Conservation (phyloP, 2,888 invertebrate genomes). For the Pyrgus malvae region DNA sequence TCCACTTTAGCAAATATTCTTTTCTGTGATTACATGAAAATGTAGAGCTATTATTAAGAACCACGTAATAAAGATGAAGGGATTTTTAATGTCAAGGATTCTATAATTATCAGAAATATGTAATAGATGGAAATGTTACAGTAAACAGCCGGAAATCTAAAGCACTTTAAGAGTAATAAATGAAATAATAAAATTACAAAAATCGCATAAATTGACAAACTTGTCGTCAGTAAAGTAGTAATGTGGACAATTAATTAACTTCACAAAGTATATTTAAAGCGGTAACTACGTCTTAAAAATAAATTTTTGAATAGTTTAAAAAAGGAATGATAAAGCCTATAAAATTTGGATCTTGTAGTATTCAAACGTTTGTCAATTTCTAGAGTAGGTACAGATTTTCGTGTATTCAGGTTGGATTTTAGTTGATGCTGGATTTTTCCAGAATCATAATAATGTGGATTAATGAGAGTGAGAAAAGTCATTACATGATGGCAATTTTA, state of each 20-base stretch:
- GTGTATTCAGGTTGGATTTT: too few relatives aligned
- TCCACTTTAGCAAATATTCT: neutral
- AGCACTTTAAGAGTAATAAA: slow-evolving; percentile 5
- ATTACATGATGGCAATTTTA: too few relatives aligned
- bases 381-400: too few relatives aligned
- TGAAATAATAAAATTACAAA: neutral
- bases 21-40: neutral
- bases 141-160: slow-evolving; percentile 9
- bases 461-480: too few relatives aligned
- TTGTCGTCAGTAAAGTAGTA: neutral
- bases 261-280: too few relatives aligned
- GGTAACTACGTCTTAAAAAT: too few relatives aligned
- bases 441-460: too few relatives aligned
- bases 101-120: slow-evolving; percentile 11
- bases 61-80: neutral
- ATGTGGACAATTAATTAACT: neutral
- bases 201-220: neutral
- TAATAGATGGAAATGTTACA: neutral
- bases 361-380: too few relatives aligned
- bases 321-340: too few relatives aligned
- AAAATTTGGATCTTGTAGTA: too few relatives aligned
- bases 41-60: neutral
- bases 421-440: too few relatives aligned
- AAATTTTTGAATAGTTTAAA: too few relatives aligned
- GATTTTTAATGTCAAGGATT: slow-evolving; percentile 21